These are phyloP conservation scores for Tetrapedia diversipes DNA, from an alignment of 2,888 invertebrate genomes.

Conservation along the genomic window DNA sequence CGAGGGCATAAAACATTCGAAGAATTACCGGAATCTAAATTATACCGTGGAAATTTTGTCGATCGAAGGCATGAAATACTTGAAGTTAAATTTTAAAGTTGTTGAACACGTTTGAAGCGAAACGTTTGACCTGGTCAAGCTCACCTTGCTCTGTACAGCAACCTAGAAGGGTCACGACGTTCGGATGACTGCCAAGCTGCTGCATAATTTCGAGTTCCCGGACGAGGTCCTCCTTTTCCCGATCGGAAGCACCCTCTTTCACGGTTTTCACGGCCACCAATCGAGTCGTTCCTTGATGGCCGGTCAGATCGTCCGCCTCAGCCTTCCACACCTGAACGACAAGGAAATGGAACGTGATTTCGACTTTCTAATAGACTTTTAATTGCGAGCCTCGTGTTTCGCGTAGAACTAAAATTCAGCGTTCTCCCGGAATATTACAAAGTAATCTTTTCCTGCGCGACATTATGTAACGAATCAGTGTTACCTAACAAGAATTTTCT, in stretches of 20 bases:
- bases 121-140: slow-evolving; percentile 23
- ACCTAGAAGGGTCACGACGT: slow-evolving; percentile 91
- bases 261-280: slow-evolving; percentile 94
- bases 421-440: neutral
- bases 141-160: slow-evolving; percentile 93
- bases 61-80: too few species aligned
- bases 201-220: slow-evolving; percentile 92
- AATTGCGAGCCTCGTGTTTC: slow-evolving; percentile 3
- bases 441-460: neutral
- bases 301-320: slow-evolving; percentile 91
- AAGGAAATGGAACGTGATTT: slow-evolving; percentile 9
- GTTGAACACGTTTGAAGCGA: too few species aligned
- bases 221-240: slow-evolving; percentile 90
- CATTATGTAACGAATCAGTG: slow-evolving; percentile 13
- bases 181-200: slow-evolving; percentile 91
- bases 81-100: too few species aligned
- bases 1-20: too few species aligned
- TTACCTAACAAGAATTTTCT: neutral
- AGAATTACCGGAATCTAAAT: too few species aligned
- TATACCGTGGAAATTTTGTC: too few species aligned
- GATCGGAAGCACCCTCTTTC: slow-evolving; percentile 90
- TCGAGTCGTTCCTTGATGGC: slow-evolving; percentile 90
- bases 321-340: slow-evolving; percentile 90
- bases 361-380: slow-evolving; percentile 21
- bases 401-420: neutral